These are phyloP conservation scores for Strigops habroptila DNA, from an alignment of 2,113 vertebrate species.

Conservation along the genomic window DNA sequence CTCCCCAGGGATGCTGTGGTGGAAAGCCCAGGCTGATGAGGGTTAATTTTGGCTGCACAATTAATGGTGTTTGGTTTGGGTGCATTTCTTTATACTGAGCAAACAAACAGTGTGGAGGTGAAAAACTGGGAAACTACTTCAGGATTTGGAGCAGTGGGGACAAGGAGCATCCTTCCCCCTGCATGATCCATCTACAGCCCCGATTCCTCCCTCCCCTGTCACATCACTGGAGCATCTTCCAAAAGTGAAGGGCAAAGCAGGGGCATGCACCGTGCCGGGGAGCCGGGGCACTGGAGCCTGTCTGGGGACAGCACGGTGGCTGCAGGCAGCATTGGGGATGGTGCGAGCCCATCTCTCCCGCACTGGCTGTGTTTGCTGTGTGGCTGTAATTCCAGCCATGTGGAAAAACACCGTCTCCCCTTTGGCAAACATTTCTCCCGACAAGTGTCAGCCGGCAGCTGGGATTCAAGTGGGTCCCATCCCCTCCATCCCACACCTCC, in stretches of 20 bases:
- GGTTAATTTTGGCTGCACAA: not conserved
- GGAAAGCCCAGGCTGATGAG: not conserved
- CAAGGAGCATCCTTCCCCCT: not conserved
- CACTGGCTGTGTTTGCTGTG: conserved; percentile 22
- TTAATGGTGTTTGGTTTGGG: not conserved
- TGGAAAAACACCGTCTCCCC: not conserved
- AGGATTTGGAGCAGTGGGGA: not conserved
- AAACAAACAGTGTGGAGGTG: not conserved
- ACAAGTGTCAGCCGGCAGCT: not conserved
- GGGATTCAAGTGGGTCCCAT: not conserved
- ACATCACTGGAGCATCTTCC: not conserved
- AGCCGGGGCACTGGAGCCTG: not conserved
- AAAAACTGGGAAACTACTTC: not conserved
- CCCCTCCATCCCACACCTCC: not conserved
- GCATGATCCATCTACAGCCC: not conserved
- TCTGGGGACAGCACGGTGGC: not conserved
- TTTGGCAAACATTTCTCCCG: conserved; percentile 33
- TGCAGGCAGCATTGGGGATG: not conserved
- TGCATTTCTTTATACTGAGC: not conserved
- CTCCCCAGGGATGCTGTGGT: not conserved
- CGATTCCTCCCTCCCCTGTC: not conserved
- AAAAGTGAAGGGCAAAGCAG: not conserved
- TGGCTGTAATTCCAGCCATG: conserved; percentile 15
- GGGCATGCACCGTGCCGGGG: not conserved
- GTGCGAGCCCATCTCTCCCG: not conserved